These are phyloP conservation scores for Sisor rabdophorus DNA, from an alignment of 2,113 vertebrate genomes.

Conservation along the genomic window DNA sequence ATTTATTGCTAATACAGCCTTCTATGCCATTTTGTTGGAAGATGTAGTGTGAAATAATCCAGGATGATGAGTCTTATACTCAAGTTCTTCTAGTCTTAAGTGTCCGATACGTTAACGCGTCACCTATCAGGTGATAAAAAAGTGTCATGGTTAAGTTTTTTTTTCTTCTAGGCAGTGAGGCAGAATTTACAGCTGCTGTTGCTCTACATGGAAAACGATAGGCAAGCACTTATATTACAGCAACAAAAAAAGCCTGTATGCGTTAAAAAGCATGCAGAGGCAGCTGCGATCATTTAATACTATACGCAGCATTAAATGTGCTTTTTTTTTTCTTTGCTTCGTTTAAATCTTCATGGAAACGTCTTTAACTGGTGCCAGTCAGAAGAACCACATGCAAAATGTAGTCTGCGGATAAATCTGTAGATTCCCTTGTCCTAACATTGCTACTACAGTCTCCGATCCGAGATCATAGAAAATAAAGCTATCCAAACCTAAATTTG, in stretches of 20 bases:
- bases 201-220: constrained; percentile 19
- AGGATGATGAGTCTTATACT: background rate
- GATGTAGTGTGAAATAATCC: background rate
- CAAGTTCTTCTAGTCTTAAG: too few species aligned
- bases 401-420: background rate
- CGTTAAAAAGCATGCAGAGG: constrained; percentile 31
- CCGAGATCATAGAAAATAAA: constrained; percentile 16
- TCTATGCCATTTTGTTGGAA: background rate
- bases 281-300: constrained; percentile 16
- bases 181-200: constrained; percentile 40
- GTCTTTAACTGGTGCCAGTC: background rate
- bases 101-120: background rate
- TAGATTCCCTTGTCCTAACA: background rate
- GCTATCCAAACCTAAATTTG: constrained; percentile 25
- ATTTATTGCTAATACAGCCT: constrained; percentile 6
- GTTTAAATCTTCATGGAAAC: constrained; percentile 6
- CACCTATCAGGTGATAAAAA: constrained; percentile 15
- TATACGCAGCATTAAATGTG: constrained; percentile 13
- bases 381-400: constrained; percentile 26
- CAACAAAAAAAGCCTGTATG: constrained; percentile 23
- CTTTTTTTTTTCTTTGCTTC: background rate
- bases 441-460: too few species aligned
- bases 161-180: constrained; percentile 10
- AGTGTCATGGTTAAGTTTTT: constrained; percentile 2
- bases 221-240: constrained; percentile 8